phyloP scores from a whole-genome alignment of 1,140 invertebrate genomes.

The Hermatobates lingyangjiaoensis region DNA sequence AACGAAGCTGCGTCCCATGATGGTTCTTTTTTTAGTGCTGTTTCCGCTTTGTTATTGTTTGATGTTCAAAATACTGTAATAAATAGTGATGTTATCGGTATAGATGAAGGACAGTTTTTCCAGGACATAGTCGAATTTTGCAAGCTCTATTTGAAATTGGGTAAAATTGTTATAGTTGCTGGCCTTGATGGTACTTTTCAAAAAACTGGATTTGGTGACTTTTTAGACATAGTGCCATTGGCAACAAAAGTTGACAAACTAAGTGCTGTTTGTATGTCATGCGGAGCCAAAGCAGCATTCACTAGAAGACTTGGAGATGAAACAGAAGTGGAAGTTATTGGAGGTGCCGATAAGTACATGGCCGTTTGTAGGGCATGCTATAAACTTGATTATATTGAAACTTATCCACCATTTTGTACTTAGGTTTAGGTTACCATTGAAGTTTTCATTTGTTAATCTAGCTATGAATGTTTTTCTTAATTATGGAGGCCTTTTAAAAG shows the following conservation, averaged over 20 bases:
- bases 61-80: slow-evolving; percentile 4
- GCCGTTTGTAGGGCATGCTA: slow-evolving; percentile 38
- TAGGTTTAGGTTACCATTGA: no score
- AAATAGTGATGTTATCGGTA: slow-evolving; percentile 36
- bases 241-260: slow-evolving; percentile 42
- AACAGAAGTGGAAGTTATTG: slow-evolving; percentile 35
- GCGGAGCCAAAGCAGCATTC: slow-evolving; percentile 36
- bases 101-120: slow-evolving; percentile 46
- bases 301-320: slow-evolving; percentile 34
- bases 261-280: slow-evolving; percentile 39
- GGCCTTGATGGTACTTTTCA: slow-evolving; percentile 42
- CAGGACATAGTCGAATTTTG: slow-evolving; percentile 37
- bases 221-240: slow-evolving; percentile 35
- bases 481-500: no score
- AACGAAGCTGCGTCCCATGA: slow-evolving; percentile 37
- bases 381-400: slow-evolving; percentile 10
- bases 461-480: no score
- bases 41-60: slow-evolving; percentile 24
- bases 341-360: slow-evolving; percentile 39
- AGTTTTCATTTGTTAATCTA: no score
- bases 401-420: slow-evolving; percentile 16
- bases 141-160: slow-evolving; percentile 35
- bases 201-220: slow-evolving; percentile 35
- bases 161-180: slow-evolving; percentile 42
- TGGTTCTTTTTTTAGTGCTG: slow-evolving; percentile 29